phyloP scores from a whole-genome alignment of 92 coral and sea anemone species.

The Zoanthus solanderi region DNA sequence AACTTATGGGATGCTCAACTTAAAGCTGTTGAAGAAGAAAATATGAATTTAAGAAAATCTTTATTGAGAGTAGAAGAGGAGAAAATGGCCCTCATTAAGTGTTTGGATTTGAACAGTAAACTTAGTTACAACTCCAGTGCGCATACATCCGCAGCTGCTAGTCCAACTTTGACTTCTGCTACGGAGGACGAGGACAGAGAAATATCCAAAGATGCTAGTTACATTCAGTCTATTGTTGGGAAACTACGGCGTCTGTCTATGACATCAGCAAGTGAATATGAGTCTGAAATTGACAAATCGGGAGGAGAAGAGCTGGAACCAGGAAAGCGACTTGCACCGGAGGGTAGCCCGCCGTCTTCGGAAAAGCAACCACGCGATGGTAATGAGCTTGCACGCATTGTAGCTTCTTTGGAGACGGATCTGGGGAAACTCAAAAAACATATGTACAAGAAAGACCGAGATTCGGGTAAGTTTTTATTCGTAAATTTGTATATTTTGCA shows the following conservation, averaged over 20 bases:
- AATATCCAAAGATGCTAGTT: conserved; percentile 29
- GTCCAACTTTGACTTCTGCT: conserved; percentile 45
- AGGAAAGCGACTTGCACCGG: conserved; percentile 38
- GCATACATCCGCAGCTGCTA: conserved; percentile 56
- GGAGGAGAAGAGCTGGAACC: conserved; percentile 50
- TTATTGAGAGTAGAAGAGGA: conserved; percentile 79
- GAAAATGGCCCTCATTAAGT: conserved; percentile 77
- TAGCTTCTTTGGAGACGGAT: conserved; percentile 71
- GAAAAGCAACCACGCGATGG: conserved; percentile 36
- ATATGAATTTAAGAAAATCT: conserved; percentile 62
- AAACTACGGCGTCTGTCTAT: conserved; percentile 41
- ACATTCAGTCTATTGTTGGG: conserved; percentile 40
- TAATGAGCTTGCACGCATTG: conserved; percentile 61
- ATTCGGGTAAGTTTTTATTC: conserved; percentile 17
- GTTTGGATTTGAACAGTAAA: conserved; percentile 75
- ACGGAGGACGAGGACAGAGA: conserved; percentile 26
- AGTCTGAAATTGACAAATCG: conserved; percentile 38
- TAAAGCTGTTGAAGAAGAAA: conserved; percentile 66
- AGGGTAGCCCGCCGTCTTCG: conserved; percentile 39
- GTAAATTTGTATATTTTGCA: not conserved
- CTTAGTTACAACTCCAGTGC: conserved; percentile 53
- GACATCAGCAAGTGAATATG: conserved; percentile 44
- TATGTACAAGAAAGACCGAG: conserved; percentile 52
- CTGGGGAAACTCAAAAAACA: conserved; percentile 69
- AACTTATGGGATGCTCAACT: conserved; percentile 68